Evolutionary conservation across 2,797 vertebrate species (phyloP).

Genomic region (Martes flavigula): DNA sequence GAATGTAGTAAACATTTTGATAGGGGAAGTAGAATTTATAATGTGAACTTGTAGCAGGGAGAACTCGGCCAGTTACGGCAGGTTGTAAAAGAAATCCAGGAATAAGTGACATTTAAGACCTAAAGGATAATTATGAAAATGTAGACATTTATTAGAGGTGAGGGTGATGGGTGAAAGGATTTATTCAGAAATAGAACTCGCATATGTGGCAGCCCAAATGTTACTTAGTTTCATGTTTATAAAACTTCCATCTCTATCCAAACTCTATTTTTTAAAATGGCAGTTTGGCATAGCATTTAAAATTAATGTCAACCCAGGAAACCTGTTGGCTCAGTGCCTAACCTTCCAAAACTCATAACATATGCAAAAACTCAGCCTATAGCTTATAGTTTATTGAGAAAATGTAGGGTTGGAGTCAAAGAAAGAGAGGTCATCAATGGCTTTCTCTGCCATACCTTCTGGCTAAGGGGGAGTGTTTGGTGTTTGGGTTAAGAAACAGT

Average conservation of each 20-base stretch:
- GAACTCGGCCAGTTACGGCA: neutral
- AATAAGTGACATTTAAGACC: neutral
- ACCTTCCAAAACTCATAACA: slow-evolving; percentile 8
- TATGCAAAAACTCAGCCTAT: neutral
- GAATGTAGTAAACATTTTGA: neutral
- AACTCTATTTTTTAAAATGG: neutral
- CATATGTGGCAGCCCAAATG: neutral
- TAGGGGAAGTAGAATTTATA: neutral
- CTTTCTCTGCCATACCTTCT: neutral
- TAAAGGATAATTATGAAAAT: neutral
- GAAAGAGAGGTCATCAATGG: neutral
- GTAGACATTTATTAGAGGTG: neutral
- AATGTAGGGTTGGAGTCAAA: neutral
- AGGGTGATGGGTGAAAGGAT: neutral
- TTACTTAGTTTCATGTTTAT: neutral
- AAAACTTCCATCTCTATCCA: neutral
- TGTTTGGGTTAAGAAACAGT: neutral
- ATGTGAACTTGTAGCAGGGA: neutral
- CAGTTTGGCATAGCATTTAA: neutral
- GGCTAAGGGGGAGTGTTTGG: neutral
- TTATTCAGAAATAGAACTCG: neutral
- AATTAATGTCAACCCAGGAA: neutral
- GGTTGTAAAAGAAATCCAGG: neutral
- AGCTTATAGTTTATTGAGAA: neutral
- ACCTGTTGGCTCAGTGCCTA: neutral